Base-by-base conservation (phyloP, 2,888 invertebrate species). In the Pyrocoelia pectoralis region DNA sequence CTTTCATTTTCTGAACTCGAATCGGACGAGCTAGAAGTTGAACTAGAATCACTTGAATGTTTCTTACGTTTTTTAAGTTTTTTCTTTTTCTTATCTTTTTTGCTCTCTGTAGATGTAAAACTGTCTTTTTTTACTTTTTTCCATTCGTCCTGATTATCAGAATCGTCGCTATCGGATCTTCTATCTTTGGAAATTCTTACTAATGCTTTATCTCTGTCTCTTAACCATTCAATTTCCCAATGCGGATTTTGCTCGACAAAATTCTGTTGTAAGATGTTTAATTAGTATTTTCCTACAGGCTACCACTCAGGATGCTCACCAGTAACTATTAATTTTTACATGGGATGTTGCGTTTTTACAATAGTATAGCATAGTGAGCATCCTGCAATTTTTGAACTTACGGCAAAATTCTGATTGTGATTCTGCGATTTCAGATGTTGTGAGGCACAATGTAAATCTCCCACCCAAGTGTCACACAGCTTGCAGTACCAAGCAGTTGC, bases 401-500 rank as follows among this genome's bases (percentile, higher is more conserved):
- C 94, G 64, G 89, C 87, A 77, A 92, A 94, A 79, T 91, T 92
- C 72, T 90, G 89, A 72, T 91, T 89, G 82, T 95, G 95, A 17
- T 85, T 82, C 64, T 89, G 84, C 0, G 92, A 93, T 78, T 94
- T 94, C 64, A 95, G 84, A 82, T 95, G 95, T 1, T 91, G 87
- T 8, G 93, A 93, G 0, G 94, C 94, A 79, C 94, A 94, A 80
- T 94, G 93, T 65, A 93, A 84, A 79, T 95, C 95, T 0, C 94
- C 95, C 75, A 95, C 93, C 89, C 94, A 95, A 72, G 88, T 85
- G 77, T 92, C 90, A 76, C 95, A 95, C 66, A 95, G 84, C 79
- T 93, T 93, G 83, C 95, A 95, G 82, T 91, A 95, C 94, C 94
- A 95, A 24, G 94, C 91, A 4, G 92, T 91, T 0, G 94, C 89